Evolutionary conservation across 1,140 invertebrate species (phyloP).

Genomic region (Pissodes strobi): DNA sequence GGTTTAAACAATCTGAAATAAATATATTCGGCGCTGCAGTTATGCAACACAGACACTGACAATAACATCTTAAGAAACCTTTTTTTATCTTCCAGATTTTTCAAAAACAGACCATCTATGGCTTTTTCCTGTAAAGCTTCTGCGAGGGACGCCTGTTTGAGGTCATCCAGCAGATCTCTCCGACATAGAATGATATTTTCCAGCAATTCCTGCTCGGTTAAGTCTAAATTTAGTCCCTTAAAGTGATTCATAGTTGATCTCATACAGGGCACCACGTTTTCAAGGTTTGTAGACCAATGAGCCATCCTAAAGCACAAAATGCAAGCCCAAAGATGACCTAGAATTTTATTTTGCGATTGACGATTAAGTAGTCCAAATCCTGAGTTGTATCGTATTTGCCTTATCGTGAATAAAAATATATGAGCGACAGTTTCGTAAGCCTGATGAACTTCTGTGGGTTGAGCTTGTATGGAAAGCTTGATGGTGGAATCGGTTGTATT

Average conservation of each 20-base stretch:
- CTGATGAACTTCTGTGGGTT: conserved; percentile 3
- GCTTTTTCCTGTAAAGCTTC: conserved; percentile 39
- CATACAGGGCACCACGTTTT: conserved; percentile 41
- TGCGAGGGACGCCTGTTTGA: conserved; percentile 37
- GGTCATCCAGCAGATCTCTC: conserved; percentile 53
- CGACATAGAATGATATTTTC: conserved; percentile 68
- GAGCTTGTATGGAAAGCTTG: too few relatives aligned
- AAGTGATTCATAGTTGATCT: conserved; percentile 30
- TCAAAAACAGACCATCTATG: conserved; percentile 39
- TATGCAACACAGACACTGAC: conserved; percentile 43
- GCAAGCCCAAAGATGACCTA: conserved; percentile 60
- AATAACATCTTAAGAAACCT: conserved; percentile 47
- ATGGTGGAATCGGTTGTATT: too few relatives aligned
- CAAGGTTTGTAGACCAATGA: conserved; percentile 63
- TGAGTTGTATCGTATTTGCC: conserved; percentile 57
- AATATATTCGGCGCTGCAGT: conserved; percentile 38
- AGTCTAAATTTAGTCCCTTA: conserved; percentile 60
- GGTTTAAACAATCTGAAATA: conserved; percentile 48
- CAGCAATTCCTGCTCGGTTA: conserved; percentile 64
- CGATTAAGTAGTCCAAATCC: conserved; percentile 57
- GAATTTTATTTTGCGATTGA: conserved; percentile 59
- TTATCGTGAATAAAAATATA: conserved; percentile 60
- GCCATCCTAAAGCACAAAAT: conserved; percentile 63
- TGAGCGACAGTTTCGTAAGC: conserved; percentile 57
- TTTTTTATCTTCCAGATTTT: conserved; percentile 41